These are phyloP conservation scores for Drosophila rhopaloa DNA, from an alignment of 1,140 invertebrate genomes.

Conservation along the genomic window DNA sequence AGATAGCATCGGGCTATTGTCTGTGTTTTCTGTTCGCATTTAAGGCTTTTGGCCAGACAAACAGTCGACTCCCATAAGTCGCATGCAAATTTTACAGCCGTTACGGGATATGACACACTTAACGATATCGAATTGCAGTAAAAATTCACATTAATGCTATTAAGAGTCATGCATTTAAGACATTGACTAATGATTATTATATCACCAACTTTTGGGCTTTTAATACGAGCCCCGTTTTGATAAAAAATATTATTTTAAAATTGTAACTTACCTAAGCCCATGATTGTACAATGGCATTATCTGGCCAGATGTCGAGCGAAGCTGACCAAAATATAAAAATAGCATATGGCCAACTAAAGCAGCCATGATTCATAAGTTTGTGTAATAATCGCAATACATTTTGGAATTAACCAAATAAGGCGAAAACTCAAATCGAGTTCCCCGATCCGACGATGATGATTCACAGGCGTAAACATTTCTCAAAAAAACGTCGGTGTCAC, in stretches of 20 bases:
- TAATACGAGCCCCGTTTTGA: too few relatives aligned
- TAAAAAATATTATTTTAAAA: too few relatives aligned
- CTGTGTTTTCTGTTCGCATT: background rate
- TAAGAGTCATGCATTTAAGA: background rate
- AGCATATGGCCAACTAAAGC: conserved; percentile 12
- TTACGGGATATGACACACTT: conserved; percentile 23
- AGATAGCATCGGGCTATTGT: background rate
- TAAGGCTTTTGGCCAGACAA: conserved; percentile 17
- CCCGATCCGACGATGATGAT: conserved; percentile 30
- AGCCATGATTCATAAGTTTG: conserved; percentile 26
- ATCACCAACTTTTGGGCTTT: too few relatives aligned
- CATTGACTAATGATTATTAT: too few relatives aligned
- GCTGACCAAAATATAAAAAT: background rate
- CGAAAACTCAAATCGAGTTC: conserved; percentile 40
- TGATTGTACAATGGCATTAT: background rate
- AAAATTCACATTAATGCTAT: background rate
- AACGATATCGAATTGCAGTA: conserved; percentile 4
- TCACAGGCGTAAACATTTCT: conserved; percentile 34
- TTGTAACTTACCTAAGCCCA: too few relatives aligned
- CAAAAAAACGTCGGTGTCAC: conserved; percentile 29
- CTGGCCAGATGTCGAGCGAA: background rate
- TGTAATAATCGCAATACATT: conserved; percentile 48
- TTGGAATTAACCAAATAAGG: conserved; percentile 58
- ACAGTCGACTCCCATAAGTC: conserved; percentile 7
- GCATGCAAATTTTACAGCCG: conserved; percentile 20